A percentile compares a stretch with the other conserved stretches of the same genome.
phyloP scores from a whole-genome alignment of 2,888 invertebrate species.

The Scaptomyza caliginosa region DNA sequence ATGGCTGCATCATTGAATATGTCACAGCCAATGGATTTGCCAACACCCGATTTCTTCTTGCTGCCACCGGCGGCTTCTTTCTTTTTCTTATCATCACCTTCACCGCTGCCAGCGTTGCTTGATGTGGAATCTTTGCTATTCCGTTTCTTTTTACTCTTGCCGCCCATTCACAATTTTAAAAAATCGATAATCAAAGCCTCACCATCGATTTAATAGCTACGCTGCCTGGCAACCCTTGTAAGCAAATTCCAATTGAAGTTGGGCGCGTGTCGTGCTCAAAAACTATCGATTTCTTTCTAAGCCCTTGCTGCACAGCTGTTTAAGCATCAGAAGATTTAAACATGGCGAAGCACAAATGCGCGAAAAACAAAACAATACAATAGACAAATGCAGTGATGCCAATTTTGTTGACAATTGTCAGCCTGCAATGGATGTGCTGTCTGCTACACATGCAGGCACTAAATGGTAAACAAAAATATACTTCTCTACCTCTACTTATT shows the following conservation, averaged over 20 bases:
- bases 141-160: constrained; percentile 85
- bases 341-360: constrained; percentile 18
- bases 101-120: constrained; percentile 77
- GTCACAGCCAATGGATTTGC: constrained; percentile 90
- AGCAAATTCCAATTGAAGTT: background rate
- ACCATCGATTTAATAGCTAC: constrained; percentile 63
- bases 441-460: constrained; percentile 9
- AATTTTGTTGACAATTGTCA: constrained; percentile 28
- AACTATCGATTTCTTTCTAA: background rate
- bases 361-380: constrained; percentile 5
- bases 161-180: constrained; percentile 76
- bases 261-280: background rate
- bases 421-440: constrained; percentile 19
- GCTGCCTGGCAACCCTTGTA: constrained; percentile 43
- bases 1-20: constrained; percentile 95
- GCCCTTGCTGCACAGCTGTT: constrained; percentile 20
- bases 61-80: constrained; percentile 85
- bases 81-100: constrained; percentile 84
- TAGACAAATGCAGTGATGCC: constrained; percentile 45
- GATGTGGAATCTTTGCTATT: constrained; percentile 85
- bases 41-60: constrained; percentile 84
- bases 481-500: no score
- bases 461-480: constrained; percentile 6
- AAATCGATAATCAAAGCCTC: background rate
- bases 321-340: background rate